phyloP scores from a whole-genome alignment of 1,140 invertebrate genomes.

The Ganaspis sp. region DNA sequence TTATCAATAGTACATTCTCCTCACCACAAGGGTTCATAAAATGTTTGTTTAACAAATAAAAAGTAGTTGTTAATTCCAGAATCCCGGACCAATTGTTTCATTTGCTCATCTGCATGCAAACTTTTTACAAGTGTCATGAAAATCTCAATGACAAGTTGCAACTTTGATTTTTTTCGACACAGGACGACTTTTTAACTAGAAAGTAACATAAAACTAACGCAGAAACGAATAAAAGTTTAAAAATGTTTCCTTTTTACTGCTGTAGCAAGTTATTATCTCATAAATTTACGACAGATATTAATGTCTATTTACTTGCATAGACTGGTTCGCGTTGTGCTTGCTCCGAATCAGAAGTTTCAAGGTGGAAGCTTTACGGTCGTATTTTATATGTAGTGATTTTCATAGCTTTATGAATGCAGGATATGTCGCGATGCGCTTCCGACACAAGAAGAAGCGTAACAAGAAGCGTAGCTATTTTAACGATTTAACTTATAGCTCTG shows the following conservation, averaged over 20 bases:
- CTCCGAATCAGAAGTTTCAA: background rate
- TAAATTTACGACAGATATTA: background rate
- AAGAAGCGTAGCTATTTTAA: conserved; percentile 4
- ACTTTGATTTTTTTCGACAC: too few species aligned
- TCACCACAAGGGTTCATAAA: too few species aligned
- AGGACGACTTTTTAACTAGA: too few species aligned
- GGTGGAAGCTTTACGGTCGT: background rate
- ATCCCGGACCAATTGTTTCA: too few species aligned
- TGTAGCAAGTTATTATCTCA: background rate
- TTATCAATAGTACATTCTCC: too few species aligned
- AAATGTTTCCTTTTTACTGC: background rate
- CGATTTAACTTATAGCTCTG: background rate
- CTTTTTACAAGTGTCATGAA: too few species aligned
- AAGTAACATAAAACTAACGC: too few species aligned
- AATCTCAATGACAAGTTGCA: too few species aligned
- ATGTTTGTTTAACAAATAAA: too few species aligned
- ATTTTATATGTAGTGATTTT: conserved; percentile 7
- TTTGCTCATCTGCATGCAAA: too few species aligned
- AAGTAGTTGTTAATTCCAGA: too few species aligned
- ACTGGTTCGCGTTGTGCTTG: background rate
- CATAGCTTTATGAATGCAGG: conserved; percentile 1
- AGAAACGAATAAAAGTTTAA: background rate
- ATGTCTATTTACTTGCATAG: background rate
- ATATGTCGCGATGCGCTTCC: background rate
- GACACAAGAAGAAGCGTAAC: background rate